Evolutionary conservation across 2,797 vertebrate species (phyloP).

Genomic region (Ceyx erithaca): DNA sequence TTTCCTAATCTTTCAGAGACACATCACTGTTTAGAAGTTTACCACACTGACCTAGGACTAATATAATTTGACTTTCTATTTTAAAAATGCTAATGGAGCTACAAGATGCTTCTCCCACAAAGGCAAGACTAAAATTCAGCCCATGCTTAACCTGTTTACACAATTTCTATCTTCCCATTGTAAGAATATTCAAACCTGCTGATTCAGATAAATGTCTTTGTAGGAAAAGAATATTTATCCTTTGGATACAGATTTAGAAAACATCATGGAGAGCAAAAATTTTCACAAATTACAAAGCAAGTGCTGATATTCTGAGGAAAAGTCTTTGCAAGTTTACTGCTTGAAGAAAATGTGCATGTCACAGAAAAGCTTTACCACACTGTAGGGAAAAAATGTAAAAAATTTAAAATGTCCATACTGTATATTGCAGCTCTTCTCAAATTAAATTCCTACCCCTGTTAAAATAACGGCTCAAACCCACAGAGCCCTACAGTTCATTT

Average conservation of each 20-base stretch:
- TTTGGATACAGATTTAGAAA: background rate
- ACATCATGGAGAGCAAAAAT: background rate
- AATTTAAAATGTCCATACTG: background rate
- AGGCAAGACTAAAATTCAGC: background rate
- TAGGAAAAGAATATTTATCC: background rate
- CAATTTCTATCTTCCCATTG: background rate
- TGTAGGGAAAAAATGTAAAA: background rate
- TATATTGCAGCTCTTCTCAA: background rate
- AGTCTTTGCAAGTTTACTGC: background rate
- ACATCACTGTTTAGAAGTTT: background rate
- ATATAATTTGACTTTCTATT: background rate
- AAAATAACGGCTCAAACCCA: background rate
- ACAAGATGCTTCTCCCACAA: background rate
- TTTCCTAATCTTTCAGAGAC: background rate
- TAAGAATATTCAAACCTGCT: background rate
- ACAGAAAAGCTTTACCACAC: background rate
- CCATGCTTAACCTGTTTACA: background rate
- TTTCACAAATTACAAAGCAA: background rate
- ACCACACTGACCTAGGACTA: background rate
- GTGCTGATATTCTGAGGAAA: background rate
- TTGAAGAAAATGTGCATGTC: background rate
- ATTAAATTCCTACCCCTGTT: background rate
- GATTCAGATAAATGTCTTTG: background rate
- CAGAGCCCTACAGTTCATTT: background rate
- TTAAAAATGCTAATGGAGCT: background rate